Conservation (phyloP, 2,113 vertebrate genomes). For the Notarius lentiginosus region DNA sequence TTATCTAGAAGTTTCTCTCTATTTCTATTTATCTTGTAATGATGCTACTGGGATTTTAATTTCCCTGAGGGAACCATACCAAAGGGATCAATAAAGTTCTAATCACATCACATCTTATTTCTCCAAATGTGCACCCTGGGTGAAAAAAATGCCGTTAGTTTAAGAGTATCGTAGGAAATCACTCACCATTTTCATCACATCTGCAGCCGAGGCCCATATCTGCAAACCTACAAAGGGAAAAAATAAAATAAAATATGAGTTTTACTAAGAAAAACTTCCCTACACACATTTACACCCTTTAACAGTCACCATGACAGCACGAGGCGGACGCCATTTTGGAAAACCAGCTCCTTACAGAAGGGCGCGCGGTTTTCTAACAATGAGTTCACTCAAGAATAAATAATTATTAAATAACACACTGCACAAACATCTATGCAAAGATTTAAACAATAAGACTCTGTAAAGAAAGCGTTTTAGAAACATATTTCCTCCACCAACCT, state of each 20-base stretch:
- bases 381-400: background rate
- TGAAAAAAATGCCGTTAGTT: too few species aligned
- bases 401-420: too few species aligned
- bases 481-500: background rate
- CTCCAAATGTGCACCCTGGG: too few species aligned
- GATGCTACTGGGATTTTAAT: too few species aligned
- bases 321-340: conserved; percentile 9
- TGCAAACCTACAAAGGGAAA: background rate
- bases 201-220: background rate
- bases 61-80: too few species aligned
- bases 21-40: too few species aligned
- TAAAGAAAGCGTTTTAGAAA: background rate
- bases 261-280: background rate
- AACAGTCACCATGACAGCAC: background rate
- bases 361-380: background rate
- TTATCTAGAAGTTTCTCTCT: too few species aligned
- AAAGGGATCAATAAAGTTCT: too few species aligned
- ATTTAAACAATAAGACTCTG: rapidly evolving
- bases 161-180: background rate
- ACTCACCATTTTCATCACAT: background rate
- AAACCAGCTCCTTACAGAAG: background rate
- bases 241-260: background rate
- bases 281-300: too few species aligned
- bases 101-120: too few species aligned
- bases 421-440: background rate